These are phyloP conservation scores for Caenorhabditis sp. DNA, from an alignment of 2,888 invertebrate species.

Conservation along the genomic window DNA sequence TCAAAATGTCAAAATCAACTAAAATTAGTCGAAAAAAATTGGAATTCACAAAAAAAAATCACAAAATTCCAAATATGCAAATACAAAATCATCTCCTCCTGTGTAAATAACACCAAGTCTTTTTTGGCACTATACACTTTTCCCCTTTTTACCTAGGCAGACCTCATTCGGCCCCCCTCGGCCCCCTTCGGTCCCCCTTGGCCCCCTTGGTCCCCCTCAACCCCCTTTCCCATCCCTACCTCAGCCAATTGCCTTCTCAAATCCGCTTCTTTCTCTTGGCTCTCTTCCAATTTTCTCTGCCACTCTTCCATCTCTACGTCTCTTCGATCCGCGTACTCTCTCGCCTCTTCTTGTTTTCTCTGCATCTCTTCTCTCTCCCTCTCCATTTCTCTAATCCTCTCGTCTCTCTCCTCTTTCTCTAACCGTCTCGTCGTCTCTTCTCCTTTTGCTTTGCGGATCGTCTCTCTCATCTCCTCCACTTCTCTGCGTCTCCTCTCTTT, in stretches of 20 bases:
- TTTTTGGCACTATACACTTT: too few species aligned
- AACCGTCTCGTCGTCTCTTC: slow-evolving; percentile 37
- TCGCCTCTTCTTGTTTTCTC: slow-evolving; percentile 31
- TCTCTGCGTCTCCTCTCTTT: slow-evolving; percentile 32
- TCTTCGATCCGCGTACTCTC: slow-evolving; percentile 30
- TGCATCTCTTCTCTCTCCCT: slow-evolving; percentile 30
- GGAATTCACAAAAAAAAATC: slow-evolving; percentile 10
- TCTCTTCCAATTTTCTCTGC: slow-evolving; percentile 36
- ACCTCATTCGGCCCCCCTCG: too few species aligned
- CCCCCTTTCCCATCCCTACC: too few species aligned
- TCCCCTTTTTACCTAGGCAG: too few species aligned
- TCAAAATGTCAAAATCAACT: too few species aligned
- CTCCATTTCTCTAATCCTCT: slow-evolving; percentile 28
- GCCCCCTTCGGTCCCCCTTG: too few species aligned
- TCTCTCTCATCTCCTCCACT: slow-evolving; percentile 36
- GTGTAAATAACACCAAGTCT: slow-evolving; percentile 26
- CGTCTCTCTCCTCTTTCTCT: slow-evolving; percentile 35
- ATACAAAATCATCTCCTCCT: slow-evolving; percentile 17
- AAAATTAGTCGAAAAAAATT: slow-evolving; percentile 6
- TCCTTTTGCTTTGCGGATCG: slow-evolving; percentile 26
- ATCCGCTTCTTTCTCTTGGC: slow-evolving; percentile 40
- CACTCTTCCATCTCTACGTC: slow-evolving; percentile 36
- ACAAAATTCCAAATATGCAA: slow-evolving; percentile 9
- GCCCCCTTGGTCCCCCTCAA: too few species aligned
- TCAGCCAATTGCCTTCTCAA: slow-evolving; percentile 40